Conservation (phyloP, 2,888 invertebrate species). For the Yponomeuta malinellus region DNA sequence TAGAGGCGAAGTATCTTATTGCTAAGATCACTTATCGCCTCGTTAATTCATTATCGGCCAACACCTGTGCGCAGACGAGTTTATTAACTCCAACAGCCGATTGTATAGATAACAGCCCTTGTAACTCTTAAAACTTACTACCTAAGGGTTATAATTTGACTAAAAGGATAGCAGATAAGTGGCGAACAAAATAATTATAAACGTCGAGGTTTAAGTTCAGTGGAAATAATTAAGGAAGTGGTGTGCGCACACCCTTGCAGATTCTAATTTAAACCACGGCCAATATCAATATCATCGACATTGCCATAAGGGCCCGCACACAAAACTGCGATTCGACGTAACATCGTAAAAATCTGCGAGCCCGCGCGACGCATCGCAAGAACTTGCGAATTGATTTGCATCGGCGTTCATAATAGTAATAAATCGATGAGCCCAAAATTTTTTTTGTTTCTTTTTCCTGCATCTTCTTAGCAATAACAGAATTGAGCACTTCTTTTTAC, state of each 20-base stretch:
- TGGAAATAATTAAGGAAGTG: conserved; percentile 8
- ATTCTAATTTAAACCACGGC: neutral
- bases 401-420: too few species aligned
- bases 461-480: too few species aligned
- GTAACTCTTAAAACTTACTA: neutral
- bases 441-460: too few species aligned
- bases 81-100: conserved; percentile 9
- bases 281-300: neutral
- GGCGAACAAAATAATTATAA: neutral
- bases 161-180: neutral
- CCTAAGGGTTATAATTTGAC: neutral
- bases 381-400: too few species aligned
- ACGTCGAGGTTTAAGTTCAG: conserved; percentile 14
- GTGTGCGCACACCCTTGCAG: neutral
- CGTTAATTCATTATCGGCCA: conserved; percentile 13
- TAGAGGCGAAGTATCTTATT: conserved; percentile 2
- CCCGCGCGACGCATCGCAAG: too few species aligned
- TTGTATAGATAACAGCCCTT: neutral
- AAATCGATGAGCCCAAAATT: too few species aligned
- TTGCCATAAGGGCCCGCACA: neutral
- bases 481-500: too few species aligned
- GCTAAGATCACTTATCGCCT: conserved; percentile 5
- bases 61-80: conserved; percentile 13
- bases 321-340: too few species aligned
- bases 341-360: too few species aligned